Conservation (phyloP, 2,797 vertebrate genomes). For the Tauraco hartlaubi region DNA sequence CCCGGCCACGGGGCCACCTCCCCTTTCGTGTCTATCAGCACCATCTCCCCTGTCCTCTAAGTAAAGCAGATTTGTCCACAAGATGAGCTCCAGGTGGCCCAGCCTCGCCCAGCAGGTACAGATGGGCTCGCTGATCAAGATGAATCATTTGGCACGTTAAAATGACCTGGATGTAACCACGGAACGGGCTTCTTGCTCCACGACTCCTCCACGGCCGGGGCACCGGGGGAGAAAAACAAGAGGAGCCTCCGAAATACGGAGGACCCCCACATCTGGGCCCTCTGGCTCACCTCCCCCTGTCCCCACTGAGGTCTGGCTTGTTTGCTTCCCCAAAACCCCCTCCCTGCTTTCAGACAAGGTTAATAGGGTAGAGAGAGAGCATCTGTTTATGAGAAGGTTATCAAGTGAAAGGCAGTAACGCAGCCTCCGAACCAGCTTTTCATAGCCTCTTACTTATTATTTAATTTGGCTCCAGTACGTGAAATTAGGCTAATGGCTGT, state of each 20-base stretch:
- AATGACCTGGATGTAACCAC: not conserved
- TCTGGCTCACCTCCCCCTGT: not conserved
- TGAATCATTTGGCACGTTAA: conserved; percentile 50
- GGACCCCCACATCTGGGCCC: not conserved
- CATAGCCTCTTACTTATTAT: conserved; percentile 84
- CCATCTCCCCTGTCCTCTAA: conserved; percentile 21
- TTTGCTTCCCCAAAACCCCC: not conserved
- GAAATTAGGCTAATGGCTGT: conserved; percentile 86
- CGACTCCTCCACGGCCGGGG: not conserved
- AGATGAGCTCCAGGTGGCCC: conserved; percentile 17
- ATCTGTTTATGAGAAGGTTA: conserved; percentile 79
- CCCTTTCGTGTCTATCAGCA: not conserved
- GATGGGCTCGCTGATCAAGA: conserved; percentile 61
- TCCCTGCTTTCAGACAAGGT: conserved; percentile 55
- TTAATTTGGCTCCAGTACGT: conserved; percentile 83
- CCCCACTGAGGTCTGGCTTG: not conserved
- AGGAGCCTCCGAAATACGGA: not conserved
- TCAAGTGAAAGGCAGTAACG: conserved; percentile 76
- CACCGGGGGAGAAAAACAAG: accelerated
- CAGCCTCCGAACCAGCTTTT: conserved; percentile 82
- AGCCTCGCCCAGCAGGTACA: conserved; percentile 68
- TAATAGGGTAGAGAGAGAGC: conserved; percentile 77
- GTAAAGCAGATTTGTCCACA: conserved; percentile 47
- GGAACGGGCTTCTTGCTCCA: not conserved
- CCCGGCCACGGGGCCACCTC: not conserved